Conservation (phyloP, 2,113 vertebrate genomes). For the Pimephales promelas region DNA sequence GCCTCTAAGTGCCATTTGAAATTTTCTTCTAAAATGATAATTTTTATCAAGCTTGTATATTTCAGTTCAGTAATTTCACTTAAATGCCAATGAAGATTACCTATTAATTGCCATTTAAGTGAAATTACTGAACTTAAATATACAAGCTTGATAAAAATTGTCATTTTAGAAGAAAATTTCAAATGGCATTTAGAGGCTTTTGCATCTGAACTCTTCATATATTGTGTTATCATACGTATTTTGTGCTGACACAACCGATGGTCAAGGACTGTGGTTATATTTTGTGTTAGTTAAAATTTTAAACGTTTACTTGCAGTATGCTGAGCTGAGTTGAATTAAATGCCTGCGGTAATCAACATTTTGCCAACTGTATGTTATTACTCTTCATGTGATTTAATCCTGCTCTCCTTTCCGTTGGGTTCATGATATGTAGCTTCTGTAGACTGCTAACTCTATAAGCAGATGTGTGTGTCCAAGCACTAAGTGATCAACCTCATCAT, state of each 20-base stretch:
- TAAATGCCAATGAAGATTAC: too few relatives aligned
- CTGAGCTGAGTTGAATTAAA: not conserved
- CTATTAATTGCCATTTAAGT: too few relatives aligned
- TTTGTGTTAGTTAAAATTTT: not conserved
- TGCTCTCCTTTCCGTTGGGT: not conserved
- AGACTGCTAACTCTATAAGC: constrained; percentile 27
- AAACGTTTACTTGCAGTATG: not conserved
- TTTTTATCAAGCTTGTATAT: too few relatives aligned
- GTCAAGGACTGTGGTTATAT: not conserved
- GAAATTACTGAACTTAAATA: too few relatives aligned
- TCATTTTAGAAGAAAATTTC: too few relatives aligned
- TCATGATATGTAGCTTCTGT: constrained; percentile 16
- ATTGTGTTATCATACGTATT: too few relatives aligned
- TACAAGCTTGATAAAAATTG: too few relatives aligned
- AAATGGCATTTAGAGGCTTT: too few relatives aligned
- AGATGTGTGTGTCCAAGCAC: constrained; percentile 17
- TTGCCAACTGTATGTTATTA: constrained; percentile 5
- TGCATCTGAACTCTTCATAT: too few relatives aligned
- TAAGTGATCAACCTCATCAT: constrained; percentile 9
- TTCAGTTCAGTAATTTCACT: too few relatives aligned
- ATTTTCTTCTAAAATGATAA: too few relatives aligned
- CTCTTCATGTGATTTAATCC: not conserved
- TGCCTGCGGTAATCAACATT: not conserved
- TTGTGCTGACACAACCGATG: not conserved
- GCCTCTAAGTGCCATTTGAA: too few relatives aligned